Conservation (phyloP, 64 coral and sea anemone genomes). For the Acropora yongei region DNA sequence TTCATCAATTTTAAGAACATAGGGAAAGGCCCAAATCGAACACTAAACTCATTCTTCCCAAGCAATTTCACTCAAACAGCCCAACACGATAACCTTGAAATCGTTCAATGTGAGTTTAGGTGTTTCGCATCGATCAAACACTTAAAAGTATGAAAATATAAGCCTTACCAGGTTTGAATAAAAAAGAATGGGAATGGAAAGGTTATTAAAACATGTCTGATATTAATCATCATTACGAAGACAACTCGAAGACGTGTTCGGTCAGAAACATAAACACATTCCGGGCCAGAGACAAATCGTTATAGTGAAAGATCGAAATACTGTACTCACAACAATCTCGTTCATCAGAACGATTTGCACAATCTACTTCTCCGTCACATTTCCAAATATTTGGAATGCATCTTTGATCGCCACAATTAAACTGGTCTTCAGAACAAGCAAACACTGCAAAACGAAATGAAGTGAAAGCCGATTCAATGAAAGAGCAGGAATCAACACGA, state of each 20-base stretch:
- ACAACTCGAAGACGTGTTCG: neutral
- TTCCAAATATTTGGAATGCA: constrained; percentile 72
- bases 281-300: constrained; percentile 3
- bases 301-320: constrained; percentile 19
- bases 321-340: constrained; percentile 63
- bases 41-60: too few species aligned
- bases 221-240: neutral
- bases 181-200: neutral
- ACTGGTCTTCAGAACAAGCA: constrained; percentile 26
- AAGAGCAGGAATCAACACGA: neutral
- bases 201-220: neutral
- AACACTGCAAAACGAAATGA: constrained; percentile 21
- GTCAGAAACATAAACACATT: neutral
- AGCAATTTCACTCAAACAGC: neutral
- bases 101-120: neutral
- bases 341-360: constrained; percentile 75
- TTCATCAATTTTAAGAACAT: too few species aligned
- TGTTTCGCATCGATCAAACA: neutral
- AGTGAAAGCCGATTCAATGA: too few species aligned
- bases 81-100: neutral
- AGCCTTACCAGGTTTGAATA: too few species aligned
- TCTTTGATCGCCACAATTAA: constrained; percentile 65
- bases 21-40: too few species aligned
- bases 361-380: constrained; percentile 79
- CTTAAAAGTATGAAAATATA: too few species aligned